Base-by-base conservation (phyloP, 2,888 invertebrate species). In the Lordiphosa fenestrarum region DNA sequence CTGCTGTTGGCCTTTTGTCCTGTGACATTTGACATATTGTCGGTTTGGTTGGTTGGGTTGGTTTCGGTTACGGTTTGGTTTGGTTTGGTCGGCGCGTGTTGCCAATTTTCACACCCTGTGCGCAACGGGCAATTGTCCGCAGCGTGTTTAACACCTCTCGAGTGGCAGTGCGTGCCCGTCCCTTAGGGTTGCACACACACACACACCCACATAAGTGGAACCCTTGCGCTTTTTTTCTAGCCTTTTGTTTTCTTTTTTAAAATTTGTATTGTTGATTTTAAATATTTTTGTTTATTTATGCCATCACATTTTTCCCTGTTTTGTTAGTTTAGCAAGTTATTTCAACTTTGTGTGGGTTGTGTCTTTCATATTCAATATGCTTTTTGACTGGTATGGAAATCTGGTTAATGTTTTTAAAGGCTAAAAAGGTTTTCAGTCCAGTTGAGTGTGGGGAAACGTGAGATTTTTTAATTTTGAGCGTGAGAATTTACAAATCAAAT, bases 21-120 rank as follows among this genome's bases (percentile, higher is more conserved):
- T 81, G 71, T 81, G 81, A 86, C 86, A 73, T 85, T 86, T 86
- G 87, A 85, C 87, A 87, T 87, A 87, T 87, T 87, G 87, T 78
- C 72, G 64, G 30, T 13, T 30, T 15, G 30, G 30, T 62, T 68
- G 65, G 73, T 73, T 67, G 70, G 76, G 60, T 53, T 64, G 68
- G 42, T 46, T 57, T 51, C 40, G 44, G 44, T 41, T 25, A 36
- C 50, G 63, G 53, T 51, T 44, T 47, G 50, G 12, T 42, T 40
- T 33, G 51, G 47, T 46, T 63, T 48, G 46, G 53, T 49, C 66
- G 77, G 69, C 86, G 85, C 87, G 87, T 86, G 86, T 78, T 77
- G 71, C 68, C 77, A 84, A 84, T 85, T 86, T 87, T 85, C 84
- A 77, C 85, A 84, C 86, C 83, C 87, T 73, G 44, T 44, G 66